Evolutionary conservation across 2,113 vertebrate genomes (phyloP), one percentile per base, ranked within the genome.

Genomic region (Lasiurus cinereus): DNA sequence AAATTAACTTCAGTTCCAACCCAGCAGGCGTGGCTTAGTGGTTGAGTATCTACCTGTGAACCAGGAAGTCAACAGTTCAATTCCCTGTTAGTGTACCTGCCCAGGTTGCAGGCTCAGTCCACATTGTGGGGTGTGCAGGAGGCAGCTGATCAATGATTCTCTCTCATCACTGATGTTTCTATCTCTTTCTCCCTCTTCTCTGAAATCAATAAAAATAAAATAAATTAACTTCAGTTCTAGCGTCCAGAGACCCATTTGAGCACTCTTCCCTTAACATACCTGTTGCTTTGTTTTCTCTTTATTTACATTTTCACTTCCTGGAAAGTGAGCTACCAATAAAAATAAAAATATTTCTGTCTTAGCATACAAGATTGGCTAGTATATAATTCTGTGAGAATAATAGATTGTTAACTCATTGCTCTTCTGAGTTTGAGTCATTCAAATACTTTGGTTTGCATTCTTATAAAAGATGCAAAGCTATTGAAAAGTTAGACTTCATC

Each of bases 301-400:
- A 46, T 90, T 92, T 93, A 87, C 13, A 77, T 94, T 85, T 91
- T 85, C 19, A 59, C 43, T 92, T 54, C 39, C 82, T 79, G 87
- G 87, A 43, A 90, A 93, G 36, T 64, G 31, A 88, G 15, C 24
- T 72, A 29, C 59, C 78, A 72, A 73, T 95, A 15, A 46, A 93
- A 90, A 64, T 70, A 80, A 95, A 77, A 73, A 66, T 66, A 89
- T 93, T 79, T 86, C 14, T 22, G 39, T 22, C 46, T 88, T 87
- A 31, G 52, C 54, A n/a, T 50, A 50, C 1, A 92, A 74, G 14
- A 31, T 43, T 27, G 7, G 21, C 52, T 90, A 46, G 29, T 70
- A 82, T 64, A 43, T 82, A 93, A 80, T 78, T 88, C 50, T 52
- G 43, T 83, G 50, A 85, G 36, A 92, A 80, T 88, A 91, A 67